phyloP scores from a whole-genome alignment of 2,113 vertebrate species.

The Hyaena hyaena region DNA sequence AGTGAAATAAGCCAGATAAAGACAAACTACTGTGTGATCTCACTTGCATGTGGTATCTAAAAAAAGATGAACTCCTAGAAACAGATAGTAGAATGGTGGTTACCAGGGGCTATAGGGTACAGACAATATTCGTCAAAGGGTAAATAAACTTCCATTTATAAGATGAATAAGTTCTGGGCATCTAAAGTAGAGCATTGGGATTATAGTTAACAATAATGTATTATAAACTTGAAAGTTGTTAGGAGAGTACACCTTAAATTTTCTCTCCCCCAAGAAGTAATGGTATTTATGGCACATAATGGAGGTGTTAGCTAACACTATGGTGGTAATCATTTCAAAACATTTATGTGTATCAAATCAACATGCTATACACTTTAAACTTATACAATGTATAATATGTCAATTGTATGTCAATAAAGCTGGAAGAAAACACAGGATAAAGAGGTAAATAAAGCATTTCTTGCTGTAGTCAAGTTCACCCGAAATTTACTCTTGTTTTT shows the following conservation, averaged over 20 bases:
- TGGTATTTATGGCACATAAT: neutral
- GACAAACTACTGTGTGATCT: neutral
- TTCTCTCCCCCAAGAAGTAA: neutral
- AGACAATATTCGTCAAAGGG: neutral
- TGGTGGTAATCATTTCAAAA: neutral
- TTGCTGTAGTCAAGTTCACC: neutral
- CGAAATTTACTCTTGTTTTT: neutral
- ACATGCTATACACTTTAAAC: neutral
- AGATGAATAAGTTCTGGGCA: neutral
- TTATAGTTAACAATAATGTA: neutral
- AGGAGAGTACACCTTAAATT: neutral
- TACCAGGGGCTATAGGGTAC: neutral
- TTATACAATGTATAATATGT: neutral
- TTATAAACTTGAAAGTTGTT: neutral
- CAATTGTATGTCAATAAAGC: neutral
- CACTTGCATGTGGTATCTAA: neutral
- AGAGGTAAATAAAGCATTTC: neutral
- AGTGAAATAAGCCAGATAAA: neutral
- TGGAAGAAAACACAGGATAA: neutral
- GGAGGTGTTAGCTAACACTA: neutral
- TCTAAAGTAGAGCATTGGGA: neutral
- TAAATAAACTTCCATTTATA: neutral
- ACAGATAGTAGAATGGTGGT: neutral
- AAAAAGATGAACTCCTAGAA: neutral
- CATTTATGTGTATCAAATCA: neutral